Conservation (phyloP, 2,113 vertebrate genomes). For the Gobius niger region DNA sequence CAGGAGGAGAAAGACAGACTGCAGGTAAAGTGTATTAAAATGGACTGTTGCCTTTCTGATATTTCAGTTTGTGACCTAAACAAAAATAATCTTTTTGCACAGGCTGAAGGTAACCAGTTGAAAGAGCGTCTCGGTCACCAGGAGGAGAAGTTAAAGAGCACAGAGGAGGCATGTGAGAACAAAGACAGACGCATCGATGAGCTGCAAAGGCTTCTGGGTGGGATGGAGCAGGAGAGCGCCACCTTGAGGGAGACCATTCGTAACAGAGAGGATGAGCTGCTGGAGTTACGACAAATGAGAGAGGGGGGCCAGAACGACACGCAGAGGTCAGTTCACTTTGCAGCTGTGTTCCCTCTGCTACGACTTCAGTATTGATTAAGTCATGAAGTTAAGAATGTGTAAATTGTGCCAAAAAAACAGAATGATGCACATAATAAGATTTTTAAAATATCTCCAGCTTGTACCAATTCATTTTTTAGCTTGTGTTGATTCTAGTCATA, state of each 20-base stretch:
- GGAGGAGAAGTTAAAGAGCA: slow-evolving; percentile 68
- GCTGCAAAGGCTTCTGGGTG: slow-evolving; percentile 82
- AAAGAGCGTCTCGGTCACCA: slow-evolving; percentile 75
- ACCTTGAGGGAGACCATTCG: slow-evolving; percentile 77
- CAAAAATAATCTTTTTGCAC: neutral
- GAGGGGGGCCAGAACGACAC: slow-evolving; percentile 72
- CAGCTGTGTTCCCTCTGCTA: neutral
- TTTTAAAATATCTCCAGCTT: no score
- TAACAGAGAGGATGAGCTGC: slow-evolving; percentile 79
- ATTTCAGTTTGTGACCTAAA: slow-evolving; percentile 1
- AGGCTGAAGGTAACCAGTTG: slow-evolving; percentile 81
- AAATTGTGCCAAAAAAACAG: no score
- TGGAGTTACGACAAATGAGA: slow-evolving; percentile 70
- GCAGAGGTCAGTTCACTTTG: slow-evolving; percentile 78
- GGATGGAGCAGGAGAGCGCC: slow-evolving; percentile 88
- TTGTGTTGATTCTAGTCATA: no score
- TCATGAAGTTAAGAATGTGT: no score
- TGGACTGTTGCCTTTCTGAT: neutral
- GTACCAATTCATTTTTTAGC: no score
- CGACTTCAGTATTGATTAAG: neutral
- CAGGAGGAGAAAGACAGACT: slow-evolving; percentile 81
- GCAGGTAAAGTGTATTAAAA: slow-evolving; percentile 72
- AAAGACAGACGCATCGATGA: slow-evolving; percentile 81
- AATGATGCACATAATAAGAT: no score
- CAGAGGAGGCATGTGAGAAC: slow-evolving; percentile 62